phyloP scores from a whole-genome alignment of 1,140 invertebrate genomes.

The Nylanderia fulva region DNA sequence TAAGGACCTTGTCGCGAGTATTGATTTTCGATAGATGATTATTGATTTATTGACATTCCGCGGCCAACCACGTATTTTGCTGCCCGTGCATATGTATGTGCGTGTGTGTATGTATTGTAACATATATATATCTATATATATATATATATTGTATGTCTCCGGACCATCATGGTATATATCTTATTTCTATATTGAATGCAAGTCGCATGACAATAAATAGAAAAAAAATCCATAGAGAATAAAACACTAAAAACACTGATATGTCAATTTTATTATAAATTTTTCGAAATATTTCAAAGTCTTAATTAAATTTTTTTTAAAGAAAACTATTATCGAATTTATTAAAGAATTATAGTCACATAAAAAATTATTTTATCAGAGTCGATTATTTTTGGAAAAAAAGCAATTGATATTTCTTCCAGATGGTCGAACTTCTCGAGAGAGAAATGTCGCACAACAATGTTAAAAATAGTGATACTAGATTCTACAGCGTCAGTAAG shows the following conservation, averaged over 20 bases:
- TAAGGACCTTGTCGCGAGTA: constrained; percentile 31
- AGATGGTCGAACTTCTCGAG: background rate
- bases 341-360: too few relatives aligned
- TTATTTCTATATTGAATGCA: constrained; percentile 15
- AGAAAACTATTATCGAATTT: background rate
- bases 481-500: background rate
- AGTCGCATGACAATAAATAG: background rate
- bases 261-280: constrained; percentile 3
- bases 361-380: too few relatives aligned
- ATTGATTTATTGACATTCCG: constrained; percentile 33
- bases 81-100: background rate
- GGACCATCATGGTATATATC: background rate
- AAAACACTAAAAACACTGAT: background rate
- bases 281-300: background rate
- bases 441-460: background rate
- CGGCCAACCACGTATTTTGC: constrained; percentile 40
- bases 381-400: background rate
- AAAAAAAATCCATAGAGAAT: background rate
- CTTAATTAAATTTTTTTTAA: background rate
- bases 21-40: constrained; percentile 53
- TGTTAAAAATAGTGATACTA: background rate
- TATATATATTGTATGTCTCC: background rate
- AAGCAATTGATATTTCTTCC: background rate
- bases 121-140: too few relatives aligned
- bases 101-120: background rate